Base-by-base conservation (phyloP, 1,140 invertebrate genomes). In the Diuraphis noxia region DNA sequence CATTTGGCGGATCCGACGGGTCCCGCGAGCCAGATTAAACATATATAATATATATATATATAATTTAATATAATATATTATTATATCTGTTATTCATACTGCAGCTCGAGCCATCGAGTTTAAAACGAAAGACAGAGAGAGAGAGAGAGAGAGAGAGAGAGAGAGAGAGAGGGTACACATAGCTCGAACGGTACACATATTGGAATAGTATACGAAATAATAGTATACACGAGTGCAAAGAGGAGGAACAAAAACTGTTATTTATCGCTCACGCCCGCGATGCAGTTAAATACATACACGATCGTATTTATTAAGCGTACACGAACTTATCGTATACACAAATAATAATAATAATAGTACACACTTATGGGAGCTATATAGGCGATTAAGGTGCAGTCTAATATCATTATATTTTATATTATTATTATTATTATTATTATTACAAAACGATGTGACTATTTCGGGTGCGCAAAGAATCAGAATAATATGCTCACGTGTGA, bases 261-360 rank as follows among this genome's bases (percentile, higher is more conserved):
- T 72, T 72, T 72, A 72, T 72, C 56, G 56, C n/a, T 72, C 56
- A n/a, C 56, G 56, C 56, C 56, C 56, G 56, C 56, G n/a, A n/a
- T 72, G 56, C 56, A 72, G 30, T 72, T 56, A 56, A 2, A 46
- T 21, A 19, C 30, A n/a, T n/a, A n/a, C n/a, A n/a, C 56, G 56
- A n/a, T 72, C 56, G 1, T 72, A 72, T 72, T 72, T 72, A n/a
- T 63, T 63, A 63, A 25, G 56, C 56, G 30, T 72, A n/a, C 30
- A 17, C n/a, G 30, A 10, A 13, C n/a, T 72, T 72, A n/a, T 72
- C n/a, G n/a, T 72, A 72, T 72, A 72, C 23, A 21, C 13, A 21
- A 21, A 21, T 49, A 49, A n/a, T n/a, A n/a, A n/a, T 49, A 49
- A n/a, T n/a, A 63, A 13, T 72, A 17, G 56, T 72, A 72, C 30